These are phyloP conservation scores for Picathartes gymnocephalus DNA, from an alignment of 2,113 vertebrate genomes.

Conservation along the genomic window DNA sequence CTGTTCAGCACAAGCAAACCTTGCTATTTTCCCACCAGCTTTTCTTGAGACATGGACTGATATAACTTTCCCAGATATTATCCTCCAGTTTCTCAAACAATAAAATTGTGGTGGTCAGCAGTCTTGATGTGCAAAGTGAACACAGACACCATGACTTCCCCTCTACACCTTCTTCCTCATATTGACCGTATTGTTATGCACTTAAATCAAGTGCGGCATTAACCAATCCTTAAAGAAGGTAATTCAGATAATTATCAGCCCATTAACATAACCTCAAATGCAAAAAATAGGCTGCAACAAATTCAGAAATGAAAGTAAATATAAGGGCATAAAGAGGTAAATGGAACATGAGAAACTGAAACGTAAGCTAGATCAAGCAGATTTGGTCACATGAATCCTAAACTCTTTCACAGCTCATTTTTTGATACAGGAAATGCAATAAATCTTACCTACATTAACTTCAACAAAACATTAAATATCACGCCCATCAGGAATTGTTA, in stretches of 20 bases:
- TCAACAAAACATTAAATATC: background rate
- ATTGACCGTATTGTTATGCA: background rate
- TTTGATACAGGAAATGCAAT: background rate
- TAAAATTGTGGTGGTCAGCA: background rate
- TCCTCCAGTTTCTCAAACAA: background rate
- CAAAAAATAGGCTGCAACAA: background rate
- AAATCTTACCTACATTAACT: background rate
- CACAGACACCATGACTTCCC: background rate
- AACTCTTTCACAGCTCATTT: background rate
- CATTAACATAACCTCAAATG: background rate
- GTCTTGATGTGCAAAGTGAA: background rate
- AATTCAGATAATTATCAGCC: background rate
- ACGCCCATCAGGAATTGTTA: background rate
- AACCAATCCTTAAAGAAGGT: background rate
- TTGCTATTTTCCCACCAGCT: background rate
- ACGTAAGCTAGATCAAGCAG: background rate
- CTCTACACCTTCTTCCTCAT: background rate
- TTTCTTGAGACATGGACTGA: background rate
- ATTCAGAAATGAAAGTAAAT: background rate
- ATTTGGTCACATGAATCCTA: background rate
- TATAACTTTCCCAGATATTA: background rate
- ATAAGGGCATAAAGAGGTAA: background rate
- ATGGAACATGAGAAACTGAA: background rate
- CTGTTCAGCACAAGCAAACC: background rate
- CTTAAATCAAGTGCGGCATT: background rate